Percentiles rank a stretch among this genome's conserved stretches.
These are phyloP conservation scores for Ochlodes sylvanus DNA, from an alignment of 2,888 invertebrate genomes.

Conservation along the genomic window DNA sequence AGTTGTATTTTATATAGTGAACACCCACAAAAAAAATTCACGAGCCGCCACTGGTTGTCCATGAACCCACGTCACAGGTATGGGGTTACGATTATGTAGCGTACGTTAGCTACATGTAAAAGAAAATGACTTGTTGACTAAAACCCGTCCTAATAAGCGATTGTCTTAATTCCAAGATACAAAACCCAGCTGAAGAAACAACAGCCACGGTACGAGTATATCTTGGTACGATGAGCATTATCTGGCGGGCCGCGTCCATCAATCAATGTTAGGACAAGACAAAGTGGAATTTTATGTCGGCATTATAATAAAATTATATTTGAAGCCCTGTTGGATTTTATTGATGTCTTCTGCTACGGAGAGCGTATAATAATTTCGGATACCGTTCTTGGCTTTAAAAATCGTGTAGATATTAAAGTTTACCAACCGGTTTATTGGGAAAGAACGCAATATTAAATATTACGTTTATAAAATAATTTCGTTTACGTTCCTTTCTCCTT, in stretches of 20 bases:
- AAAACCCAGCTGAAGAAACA: constrained; percentile 1
- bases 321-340: constrained; percentile 33
- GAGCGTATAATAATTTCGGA: constrained; percentile 20
- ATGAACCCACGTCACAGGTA: too few species aligned
- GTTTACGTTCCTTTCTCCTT: too few species aligned
- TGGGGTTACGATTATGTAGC: too few species aligned
- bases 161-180: background rate
- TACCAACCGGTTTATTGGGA: background rate
- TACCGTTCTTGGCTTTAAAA: background rate
- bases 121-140: too few species aligned
- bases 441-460: background rate
- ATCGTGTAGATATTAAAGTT: background rate
- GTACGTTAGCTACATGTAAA: too few species aligned
- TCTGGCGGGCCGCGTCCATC: constrained; percentile 33
- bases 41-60: too few species aligned
- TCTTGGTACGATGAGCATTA: constrained; percentile 25
- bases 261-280: constrained; percentile 38
- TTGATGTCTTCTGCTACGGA: constrained; percentile 34
- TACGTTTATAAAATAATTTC: too few species aligned
- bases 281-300: constrained; percentile 39
- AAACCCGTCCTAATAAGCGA: too few species aligned
- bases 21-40: too few species aligned
- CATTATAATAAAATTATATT: constrained; percentile 39
- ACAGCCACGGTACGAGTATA: background rate
- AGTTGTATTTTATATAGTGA: too few species aligned